Conservation (phyloP, 2,888 invertebrate genomes). For the Metacarcinus magister region DNA sequence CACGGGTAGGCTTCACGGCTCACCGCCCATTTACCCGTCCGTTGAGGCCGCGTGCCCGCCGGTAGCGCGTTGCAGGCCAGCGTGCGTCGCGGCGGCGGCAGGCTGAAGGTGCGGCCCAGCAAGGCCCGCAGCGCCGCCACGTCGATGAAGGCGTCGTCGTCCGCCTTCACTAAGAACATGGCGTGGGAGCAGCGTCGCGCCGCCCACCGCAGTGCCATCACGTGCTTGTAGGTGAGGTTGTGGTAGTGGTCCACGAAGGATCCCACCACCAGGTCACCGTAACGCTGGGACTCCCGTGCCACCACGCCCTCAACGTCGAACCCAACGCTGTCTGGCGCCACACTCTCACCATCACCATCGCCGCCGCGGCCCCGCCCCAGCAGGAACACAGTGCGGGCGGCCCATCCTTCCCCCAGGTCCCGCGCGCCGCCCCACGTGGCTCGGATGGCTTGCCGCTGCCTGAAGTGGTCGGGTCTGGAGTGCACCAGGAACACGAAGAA, state of each 20-base stretch:
- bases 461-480: constrained; percentile 80
- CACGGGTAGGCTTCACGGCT: constrained; percentile 83
- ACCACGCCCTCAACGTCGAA: constrained; percentile 29
- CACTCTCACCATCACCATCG: not conserved
- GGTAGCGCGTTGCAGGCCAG: constrained; percentile 81
- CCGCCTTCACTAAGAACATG: constrained; percentile 83
- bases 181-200: constrained; percentile 82
- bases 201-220: constrained; percentile 83
- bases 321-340: not conserved
- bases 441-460: constrained; percentile 76
- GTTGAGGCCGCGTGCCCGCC: constrained; percentile 83
- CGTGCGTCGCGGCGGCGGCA: constrained; percentile 63
- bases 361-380: constrained; percentile 67
- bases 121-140: constrained; percentile 71
- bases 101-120: constrained; percentile 75
- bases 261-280: constrained; percentile 83
- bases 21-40: constrained; percentile 84
- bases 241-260: constrained; percentile 83
- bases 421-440: constrained; percentile 74
- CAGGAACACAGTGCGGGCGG: constrained; percentile 72
- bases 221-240: constrained; percentile 83
- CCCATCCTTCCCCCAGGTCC: constrained; percentile 70
- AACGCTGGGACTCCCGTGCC: constrained; percentile 57
- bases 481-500: constrained; percentile 80
- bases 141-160: constrained; percentile 83